Conservation (phyloP, 1,140 invertebrate species). For the Scaptomyza pallida region DNA sequence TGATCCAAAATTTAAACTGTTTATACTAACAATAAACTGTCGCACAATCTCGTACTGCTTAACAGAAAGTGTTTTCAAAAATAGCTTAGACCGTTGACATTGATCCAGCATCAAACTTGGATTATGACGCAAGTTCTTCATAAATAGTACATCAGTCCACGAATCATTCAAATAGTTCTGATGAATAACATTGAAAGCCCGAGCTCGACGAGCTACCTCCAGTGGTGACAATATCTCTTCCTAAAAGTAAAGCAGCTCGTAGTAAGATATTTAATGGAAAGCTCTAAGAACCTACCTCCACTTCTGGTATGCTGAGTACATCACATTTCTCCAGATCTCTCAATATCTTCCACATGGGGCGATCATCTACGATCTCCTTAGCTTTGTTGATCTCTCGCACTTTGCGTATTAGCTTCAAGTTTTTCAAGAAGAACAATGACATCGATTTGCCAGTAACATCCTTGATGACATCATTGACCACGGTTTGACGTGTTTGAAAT, state of each 20-base stretch:
- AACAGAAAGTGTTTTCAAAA: constrained; percentile 21
- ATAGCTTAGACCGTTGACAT: constrained; percentile 53
- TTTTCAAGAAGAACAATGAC: constrained; percentile 58
- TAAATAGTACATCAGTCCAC: constrained; percentile 72
- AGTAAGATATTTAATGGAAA: too few relatives aligned
- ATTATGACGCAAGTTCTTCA: constrained; percentile 65
- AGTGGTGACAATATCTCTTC: constrained; percentile 64
- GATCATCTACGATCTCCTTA: constrained; percentile 39
- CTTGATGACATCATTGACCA: constrained; percentile 70
- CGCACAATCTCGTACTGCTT: constrained; percentile 69
- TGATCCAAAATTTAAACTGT: background rate
- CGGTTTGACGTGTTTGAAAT: constrained; percentile 53
- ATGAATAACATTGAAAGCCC: constrained; percentile 72
- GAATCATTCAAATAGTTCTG: constrained; percentile 74
- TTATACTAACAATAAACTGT: constrained; percentile 57
- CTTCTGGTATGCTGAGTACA: constrained; percentile 68
- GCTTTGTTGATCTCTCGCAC: constrained; percentile 48
- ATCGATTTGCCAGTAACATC: constrained; percentile 68
- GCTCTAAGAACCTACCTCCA: constrained; percentile 2
- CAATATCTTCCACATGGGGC: constrained; percentile 72
- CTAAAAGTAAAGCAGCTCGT: background rate
- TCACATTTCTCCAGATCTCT: constrained; percentile 69
- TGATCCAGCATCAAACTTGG: constrained; percentile 58
- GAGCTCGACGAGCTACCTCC: constrained; percentile 62
- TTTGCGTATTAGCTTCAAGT: constrained; percentile 42